phyloP scores from a whole-genome alignment of 92 coral and sea anemone genomes.

The Palythoa grandis region DNA sequence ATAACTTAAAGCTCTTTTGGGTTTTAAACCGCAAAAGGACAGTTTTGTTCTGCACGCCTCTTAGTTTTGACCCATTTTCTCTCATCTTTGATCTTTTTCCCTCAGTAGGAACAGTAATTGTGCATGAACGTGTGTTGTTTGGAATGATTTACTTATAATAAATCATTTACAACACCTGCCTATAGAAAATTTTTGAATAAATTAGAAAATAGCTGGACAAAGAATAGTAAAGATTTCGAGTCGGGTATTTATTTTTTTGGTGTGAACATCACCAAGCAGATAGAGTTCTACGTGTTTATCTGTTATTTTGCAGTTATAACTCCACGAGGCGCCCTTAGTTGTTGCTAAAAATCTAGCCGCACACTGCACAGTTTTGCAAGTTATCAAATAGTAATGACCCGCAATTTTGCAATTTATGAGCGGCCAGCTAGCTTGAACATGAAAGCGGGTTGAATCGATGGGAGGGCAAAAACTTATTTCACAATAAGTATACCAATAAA shows the following conservation, averaged over 20 bases:
- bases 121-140: constrained; percentile 79
- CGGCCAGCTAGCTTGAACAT: constrained; percentile 38
- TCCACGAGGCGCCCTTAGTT: constrained; percentile 44
- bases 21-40: constrained; percentile 49
- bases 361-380: constrained; percentile 76
- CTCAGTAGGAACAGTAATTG: constrained; percentile 86
- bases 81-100: constrained; percentile 81
- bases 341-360: constrained; percentile 50
- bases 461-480: constrained; percentile 9
- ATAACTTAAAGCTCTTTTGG: constrained; percentile 32
- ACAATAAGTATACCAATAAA: not conserved
- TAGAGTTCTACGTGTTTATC: not conserved
- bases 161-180: constrained; percentile 94
- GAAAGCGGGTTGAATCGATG: constrained; percentile 47
- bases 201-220: constrained; percentile 50
- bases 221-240: not conserved
- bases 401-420: constrained; percentile 64
- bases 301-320: constrained; percentile 17
- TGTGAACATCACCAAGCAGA: not conserved
- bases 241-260: not conserved
- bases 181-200: constrained; percentile 71
- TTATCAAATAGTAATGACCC: constrained; percentile 87
- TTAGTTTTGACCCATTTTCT: constrained; percentile 64
- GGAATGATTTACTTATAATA: constrained; percentile 89
- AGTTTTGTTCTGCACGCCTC: constrained; percentile 52